Conservation (phyloP, 1,140 invertebrate species). For the Pollicipes pollicipes region DNA sequence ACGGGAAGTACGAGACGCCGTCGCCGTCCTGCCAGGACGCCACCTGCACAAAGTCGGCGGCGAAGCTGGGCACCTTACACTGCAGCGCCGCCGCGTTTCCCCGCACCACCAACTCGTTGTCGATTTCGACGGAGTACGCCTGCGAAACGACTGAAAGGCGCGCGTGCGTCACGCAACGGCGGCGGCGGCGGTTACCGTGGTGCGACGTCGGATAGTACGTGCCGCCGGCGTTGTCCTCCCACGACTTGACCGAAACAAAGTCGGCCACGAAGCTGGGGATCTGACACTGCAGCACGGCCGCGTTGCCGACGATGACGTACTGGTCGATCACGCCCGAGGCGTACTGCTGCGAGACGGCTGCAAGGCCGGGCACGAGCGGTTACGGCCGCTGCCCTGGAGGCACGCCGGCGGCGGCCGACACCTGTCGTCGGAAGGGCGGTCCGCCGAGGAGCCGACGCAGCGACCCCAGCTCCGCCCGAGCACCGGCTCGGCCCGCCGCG, state of each 20-base stretch:
- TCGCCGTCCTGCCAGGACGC: conserved; percentile 71
- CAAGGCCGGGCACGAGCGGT: conserved; percentile 18
- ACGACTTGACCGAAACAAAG: conserved; percentile 71
- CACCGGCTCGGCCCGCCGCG: no score
- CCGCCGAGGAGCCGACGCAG: no score
- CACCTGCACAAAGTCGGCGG: conserved; percentile 74
- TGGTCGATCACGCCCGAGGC: conserved; percentile 77
- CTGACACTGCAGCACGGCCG: conserved; percentile 75
- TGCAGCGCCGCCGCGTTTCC: conserved; percentile 84
- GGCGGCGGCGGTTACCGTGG: not conserved
- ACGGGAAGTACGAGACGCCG: conserved; percentile 39
- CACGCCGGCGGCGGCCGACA: no score
- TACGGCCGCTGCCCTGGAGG: no score
- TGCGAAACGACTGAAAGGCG: conserved; percentile 20
- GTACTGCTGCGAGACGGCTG: conserved; percentile 72
- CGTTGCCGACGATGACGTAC: conserved; percentile 76
- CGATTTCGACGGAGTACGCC: conserved; percentile 24
- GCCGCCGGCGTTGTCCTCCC: conserved; percentile 57
- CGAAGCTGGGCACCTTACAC: conserved; percentile 80
- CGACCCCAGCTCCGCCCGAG: no score
- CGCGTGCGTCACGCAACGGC: conserved; percentile 4
- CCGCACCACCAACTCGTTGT: conserved; percentile 81
- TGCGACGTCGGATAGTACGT: conserved; percentile 32
- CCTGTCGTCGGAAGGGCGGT: no score
- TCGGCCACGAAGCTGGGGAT: conserved; percentile 82